Evolutionary conservation across 1,140 invertebrate genomes (phyloP).

Genomic region (Sinonovacula constricta): DNA sequence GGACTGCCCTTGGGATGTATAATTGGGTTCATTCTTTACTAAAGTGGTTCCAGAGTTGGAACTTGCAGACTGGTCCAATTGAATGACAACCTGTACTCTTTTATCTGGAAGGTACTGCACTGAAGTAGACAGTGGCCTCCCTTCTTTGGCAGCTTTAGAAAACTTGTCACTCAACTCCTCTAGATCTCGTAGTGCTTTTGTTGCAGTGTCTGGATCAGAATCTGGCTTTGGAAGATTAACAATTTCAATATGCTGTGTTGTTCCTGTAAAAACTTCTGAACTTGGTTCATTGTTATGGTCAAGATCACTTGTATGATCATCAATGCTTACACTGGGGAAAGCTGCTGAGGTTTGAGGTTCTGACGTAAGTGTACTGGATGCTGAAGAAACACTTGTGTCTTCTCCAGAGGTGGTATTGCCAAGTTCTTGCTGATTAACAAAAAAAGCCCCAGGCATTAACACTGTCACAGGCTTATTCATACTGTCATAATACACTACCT

Average conservation of each 20-base stretch:
- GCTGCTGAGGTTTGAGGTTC: too few relatives aligned
- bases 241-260: slow-evolving; percentile 55
- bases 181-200: slow-evolving; percentile 63
- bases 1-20: background rate
- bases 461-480: background rate
- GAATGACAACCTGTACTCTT: slow-evolving; percentile 63
- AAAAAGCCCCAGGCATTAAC: slow-evolving; percentile 1
- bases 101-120: slow-evolving; percentile 66
- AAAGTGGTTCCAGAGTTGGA: background rate
- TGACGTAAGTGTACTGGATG: background rate
- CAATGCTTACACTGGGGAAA: too few relatives aligned
- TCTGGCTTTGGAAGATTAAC: slow-evolving; percentile 60
- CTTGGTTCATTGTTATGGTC: too few relatives aligned
- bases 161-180: slow-evolving; percentile 67
- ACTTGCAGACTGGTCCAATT: slow-evolving; percentile 45
- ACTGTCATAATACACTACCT: background rate
- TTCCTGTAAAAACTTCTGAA: too few relatives aligned
- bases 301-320: too few relatives aligned
- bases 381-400: background rate
- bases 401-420: background rate
- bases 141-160: slow-evolving; percentile 54
- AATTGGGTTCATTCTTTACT: background rate
- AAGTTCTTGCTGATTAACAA: slow-evolving; percentile 26
- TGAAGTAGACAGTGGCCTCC: slow-evolving; percentile 55
- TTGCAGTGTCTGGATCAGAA: slow-evolving; percentile 53